Conservation (phyloP, 2,113 vertebrate genomes). For the Columba livia region DNA sequence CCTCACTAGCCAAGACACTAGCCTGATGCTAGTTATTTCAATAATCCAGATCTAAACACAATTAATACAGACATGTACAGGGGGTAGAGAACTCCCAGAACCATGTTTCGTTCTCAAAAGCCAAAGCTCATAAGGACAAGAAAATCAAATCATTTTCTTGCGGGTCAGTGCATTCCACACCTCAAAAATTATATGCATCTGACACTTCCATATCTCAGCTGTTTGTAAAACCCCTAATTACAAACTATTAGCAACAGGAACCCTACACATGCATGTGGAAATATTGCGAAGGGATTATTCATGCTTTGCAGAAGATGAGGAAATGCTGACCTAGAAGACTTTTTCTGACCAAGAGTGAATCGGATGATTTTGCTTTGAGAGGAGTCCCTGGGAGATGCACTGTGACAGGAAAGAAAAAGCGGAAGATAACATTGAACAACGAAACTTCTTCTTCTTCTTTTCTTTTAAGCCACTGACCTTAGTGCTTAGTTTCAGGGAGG, state of each 20-base stretch:
- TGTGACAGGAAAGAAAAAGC: slow-evolving; percentile 78
- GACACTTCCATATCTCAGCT: not conserved
- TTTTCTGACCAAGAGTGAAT: slow-evolving; percentile 98
- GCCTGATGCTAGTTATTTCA: not conserved
- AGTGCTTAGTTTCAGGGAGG: not conserved
- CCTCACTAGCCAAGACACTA: not conserved
- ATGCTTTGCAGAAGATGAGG: slow-evolving; percentile 75
- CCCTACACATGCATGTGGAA: slow-evolving; percentile 59
- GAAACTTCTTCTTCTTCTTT: not conserved
- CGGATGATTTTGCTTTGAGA: slow-evolving; percentile 97
- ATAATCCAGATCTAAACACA: not conserved
- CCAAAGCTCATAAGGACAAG: not conserved
- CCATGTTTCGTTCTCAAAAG: slow-evolving; percentile 47
- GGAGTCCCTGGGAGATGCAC: slow-evolving; percentile 88
- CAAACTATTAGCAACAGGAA: slow-evolving; percentile 6
- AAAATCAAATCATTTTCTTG: not conserved
- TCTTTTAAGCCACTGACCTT: not conserved
- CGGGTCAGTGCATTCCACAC: not conserved
- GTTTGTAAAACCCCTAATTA: not conserved
- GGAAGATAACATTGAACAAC: slow-evolving; percentile 72
- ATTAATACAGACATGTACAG: not conserved
- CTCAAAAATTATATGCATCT: not conserved
- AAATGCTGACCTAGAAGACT: slow-evolving; percentile 94
- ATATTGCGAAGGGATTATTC: slow-evolving; percentile 53
- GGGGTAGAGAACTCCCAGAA: slow-evolving; percentile 5